These are phyloP conservation scores for Helicolenus hilgendorfi DNA, from an alignment of 2,797 vertebrate genomes.

Conservation along the genomic window DNA sequence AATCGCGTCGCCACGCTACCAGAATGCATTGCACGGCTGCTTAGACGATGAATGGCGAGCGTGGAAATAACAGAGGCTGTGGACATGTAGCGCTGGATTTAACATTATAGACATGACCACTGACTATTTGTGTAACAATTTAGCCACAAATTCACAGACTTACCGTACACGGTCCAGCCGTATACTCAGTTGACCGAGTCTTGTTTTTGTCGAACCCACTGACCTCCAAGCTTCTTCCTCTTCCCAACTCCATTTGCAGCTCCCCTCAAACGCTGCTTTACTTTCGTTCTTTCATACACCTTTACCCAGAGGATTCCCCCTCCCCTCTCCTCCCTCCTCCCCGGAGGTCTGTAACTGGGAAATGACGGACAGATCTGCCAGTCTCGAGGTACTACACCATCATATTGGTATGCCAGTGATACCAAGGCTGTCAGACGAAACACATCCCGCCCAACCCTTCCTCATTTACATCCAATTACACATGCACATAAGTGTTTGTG, in stretches of 20 bases:
- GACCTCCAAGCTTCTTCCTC: neutral
- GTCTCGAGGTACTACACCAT: neutral
- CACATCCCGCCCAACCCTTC: constrained; percentile 2
- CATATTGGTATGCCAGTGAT: constrained; percentile 28
- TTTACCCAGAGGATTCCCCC: neutral
- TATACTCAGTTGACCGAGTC: too few species aligned
- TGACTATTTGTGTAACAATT: too few species aligned
- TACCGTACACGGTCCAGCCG: too few species aligned
- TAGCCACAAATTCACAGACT: too few species aligned
- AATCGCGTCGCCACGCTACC: too few species aligned
- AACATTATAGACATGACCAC: too few species aligned
- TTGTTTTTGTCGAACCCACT: neutral
- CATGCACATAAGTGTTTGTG: constrained; percentile 8
- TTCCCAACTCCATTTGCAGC: neutral
- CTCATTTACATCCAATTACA: constrained; percentile 53
- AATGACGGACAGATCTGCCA: constrained; percentile 44
- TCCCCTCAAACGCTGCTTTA: constrained; percentile 3
- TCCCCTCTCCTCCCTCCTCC: neutral
- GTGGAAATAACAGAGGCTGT: too few species aligned
- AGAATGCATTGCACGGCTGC: too few species aligned
- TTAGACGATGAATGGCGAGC: too few species aligned
- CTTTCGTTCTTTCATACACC: neutral
- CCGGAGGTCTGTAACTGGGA: constrained; percentile 12
- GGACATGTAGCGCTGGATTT: too few species aligned
- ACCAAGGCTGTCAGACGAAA: constrained; percentile 41